Conservation (phyloP, 1,140 invertebrate species). For the Sarcophaga peregrina region DNA sequence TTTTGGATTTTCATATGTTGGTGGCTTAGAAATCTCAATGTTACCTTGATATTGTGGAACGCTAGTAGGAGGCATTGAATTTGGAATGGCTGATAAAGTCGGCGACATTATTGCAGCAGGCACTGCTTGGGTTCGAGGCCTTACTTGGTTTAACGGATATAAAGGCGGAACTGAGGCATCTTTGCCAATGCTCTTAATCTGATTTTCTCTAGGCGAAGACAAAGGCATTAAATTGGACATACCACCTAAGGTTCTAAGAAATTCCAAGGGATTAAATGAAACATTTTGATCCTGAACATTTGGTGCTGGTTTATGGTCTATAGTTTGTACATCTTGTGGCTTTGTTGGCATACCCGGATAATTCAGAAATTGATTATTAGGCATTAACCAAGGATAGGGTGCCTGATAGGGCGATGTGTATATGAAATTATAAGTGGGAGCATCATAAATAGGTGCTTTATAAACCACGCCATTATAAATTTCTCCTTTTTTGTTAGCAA, state of each 20-base stretch:
- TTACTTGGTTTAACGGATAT: not conserved
- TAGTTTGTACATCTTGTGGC: not conserved
- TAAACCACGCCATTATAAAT: slow-evolving; percentile 6
- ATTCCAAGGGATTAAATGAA: not conserved
- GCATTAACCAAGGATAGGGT: not conserved
- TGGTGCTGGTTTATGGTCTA: too few relatives aligned
- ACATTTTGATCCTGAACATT: not conserved
- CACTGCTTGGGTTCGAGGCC: not conserved
- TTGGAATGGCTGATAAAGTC: not conserved
- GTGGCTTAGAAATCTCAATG: not conserved
- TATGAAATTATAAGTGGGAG: not conserved
- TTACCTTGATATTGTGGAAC: not conserved
- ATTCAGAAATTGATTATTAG: not conserved
- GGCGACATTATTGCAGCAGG: not conserved
- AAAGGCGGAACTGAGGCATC: not conserved
- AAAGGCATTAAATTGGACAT: not conserved
- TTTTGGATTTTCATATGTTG: not conserved
- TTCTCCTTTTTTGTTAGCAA: not conserved
- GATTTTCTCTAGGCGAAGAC: not conserved
- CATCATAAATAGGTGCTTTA: not conserved
- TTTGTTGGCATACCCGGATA: not conserved
- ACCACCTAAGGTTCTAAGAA: not conserved
- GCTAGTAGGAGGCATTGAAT: not conserved
- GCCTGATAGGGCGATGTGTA: not conserved
- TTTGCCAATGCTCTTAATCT: not conserved